Conservation (phyloP, 92 coral and sea anemone species). For the Metridium senile region DNA sequence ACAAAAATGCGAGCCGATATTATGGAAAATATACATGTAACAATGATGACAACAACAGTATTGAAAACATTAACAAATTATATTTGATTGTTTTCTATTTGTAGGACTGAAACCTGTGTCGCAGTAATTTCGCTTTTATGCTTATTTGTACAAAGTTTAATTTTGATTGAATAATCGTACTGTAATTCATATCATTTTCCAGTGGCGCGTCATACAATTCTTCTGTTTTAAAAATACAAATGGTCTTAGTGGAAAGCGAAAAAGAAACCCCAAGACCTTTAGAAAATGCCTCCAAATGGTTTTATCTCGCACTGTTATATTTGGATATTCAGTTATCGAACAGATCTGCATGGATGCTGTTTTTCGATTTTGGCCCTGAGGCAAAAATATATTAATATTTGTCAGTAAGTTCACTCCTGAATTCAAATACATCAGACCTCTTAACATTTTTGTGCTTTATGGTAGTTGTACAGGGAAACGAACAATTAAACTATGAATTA, state of each 20-base stretch:
- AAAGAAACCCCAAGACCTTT: not conserved
- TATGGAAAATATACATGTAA: not conserved
- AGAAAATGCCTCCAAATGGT: not conserved
- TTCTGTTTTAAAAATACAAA: not conserved
- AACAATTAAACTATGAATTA: slow-evolving; percentile 6
- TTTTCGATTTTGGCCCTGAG: not conserved
- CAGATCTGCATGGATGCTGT: not conserved
- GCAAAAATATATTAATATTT: slow-evolving; percentile 9
- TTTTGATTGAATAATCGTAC: slow-evolving; percentile 18
- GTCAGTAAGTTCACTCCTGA: slow-evolving; percentile 16
- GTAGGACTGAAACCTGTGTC: not conserved
- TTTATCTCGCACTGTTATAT: not conserved
- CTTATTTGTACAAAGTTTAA: slow-evolving; percentile 8
- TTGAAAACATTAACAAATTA: not conserved
- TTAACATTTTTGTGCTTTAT: slow-evolving; percentile 17
- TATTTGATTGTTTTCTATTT: not conserved
- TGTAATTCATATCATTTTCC: not conserved
- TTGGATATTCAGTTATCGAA: not conserved
- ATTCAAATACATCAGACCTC: slow-evolving; percentile 7
- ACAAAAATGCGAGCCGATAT: too few relatives aligned
- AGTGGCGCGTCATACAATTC: not conserved
- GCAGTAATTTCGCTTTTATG: not conserved
- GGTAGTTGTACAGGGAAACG: slow-evolving; percentile 14
- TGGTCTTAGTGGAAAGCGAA: not conserved
- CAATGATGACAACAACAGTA: too few relatives aligned